phyloP scores from a whole-genome alignment of 2,113 vertebrate species.

The Pluvianellus socialis region DNA sequence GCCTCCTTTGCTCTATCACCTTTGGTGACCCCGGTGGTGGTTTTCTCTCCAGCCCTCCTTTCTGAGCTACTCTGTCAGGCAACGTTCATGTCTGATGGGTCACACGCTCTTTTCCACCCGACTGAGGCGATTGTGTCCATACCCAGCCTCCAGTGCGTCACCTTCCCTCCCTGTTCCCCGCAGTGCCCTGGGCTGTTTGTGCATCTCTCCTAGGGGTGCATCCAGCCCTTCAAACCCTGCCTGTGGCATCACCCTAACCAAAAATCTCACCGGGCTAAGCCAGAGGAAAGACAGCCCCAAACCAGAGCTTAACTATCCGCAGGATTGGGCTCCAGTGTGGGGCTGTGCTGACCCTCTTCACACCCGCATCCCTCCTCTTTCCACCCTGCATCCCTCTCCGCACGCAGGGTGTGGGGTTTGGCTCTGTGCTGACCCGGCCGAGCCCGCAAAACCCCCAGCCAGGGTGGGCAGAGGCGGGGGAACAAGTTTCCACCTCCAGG shows the following conservation, averaged over 20 bases:
- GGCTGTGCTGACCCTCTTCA: rapidly evolving
- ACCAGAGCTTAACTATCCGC: background rate
- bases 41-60: background rate
- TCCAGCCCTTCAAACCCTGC: background rate
- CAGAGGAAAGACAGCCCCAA: background rate
- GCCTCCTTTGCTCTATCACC: background rate
- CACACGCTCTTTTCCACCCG: rapidly evolving
- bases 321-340: background rate
- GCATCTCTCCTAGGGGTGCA: background rate
- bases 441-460: background rate
- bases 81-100: rapidly evolving
- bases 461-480: background rate
- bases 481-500: rapidly evolving
- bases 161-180: background rate
- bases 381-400: background rate
- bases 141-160: background rate
- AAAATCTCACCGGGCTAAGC: background rate
- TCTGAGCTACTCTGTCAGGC: background rate
- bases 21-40: background rate
- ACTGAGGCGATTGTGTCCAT: background rate
- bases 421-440: background rate
- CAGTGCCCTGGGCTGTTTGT: background rate
- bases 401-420: background rate
- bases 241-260: rapidly evolving
- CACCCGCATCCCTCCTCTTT: background rate